Percentiles rank a stretch among this genome's conserved stretches.
Conservation (phyloP, 2,888 invertebrate genomes). For the Arctia plantaginis region DNA sequence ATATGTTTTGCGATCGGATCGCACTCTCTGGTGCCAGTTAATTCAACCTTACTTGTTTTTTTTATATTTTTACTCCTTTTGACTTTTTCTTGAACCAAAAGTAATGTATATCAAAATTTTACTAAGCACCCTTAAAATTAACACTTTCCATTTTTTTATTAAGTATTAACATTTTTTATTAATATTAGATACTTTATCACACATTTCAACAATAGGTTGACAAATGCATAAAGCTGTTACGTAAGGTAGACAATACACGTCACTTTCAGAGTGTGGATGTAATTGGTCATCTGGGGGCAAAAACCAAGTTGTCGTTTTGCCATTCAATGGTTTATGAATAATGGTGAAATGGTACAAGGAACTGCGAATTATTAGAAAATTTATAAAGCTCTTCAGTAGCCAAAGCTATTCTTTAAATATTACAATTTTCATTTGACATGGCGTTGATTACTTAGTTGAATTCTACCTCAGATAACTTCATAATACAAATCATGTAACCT, state of each 20-base stretch:
- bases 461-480: background rate
- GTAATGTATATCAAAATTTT: too few relatives aligned
- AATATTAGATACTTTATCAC: background rate
- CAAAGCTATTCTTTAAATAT: background rate
- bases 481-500: too few relatives aligned
- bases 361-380: constrained; percentile 34
- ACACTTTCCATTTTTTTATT: too few relatives aligned
- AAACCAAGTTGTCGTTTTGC: constrained; percentile 41
- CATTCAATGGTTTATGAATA: constrained; percentile 42
- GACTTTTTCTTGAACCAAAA: too few relatives aligned
- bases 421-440: background rate
- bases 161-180: too few relatives aligned
- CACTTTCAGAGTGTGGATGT: constrained; percentile 14
- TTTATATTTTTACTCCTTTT: too few relatives aligned
- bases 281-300: constrained; percentile 22
- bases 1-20: too few relatives aligned
- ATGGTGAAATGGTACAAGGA: constrained; percentile 36
- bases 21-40: too few relatives aligned
- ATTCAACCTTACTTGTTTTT: too few relatives aligned
- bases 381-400: constrained; percentile 20
- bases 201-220: background rate
- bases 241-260: constrained; percentile 11
- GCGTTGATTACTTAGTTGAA: too few relatives aligned
- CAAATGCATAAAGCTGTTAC: constrained; percentile 9
- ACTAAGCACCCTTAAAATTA: too few relatives aligned